Evolutionary conservation across 2,113 vertebrate species (phyloP), one percentile per base, ranked within the genome.

Genomic region (Strix uralensis): DNA sequence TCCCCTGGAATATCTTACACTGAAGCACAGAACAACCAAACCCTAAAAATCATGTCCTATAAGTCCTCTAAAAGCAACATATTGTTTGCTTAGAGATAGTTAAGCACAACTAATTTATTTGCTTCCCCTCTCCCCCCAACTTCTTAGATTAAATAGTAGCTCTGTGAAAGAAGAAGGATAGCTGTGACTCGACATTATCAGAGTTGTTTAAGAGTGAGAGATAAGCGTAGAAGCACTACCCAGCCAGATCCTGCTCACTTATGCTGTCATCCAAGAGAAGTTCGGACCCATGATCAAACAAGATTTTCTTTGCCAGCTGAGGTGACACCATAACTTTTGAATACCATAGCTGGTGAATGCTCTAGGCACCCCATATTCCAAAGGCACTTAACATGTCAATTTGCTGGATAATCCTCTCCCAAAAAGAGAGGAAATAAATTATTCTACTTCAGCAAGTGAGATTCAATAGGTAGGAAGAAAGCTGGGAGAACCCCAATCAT

Each of bases 401-500:
- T 86, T 13, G 23, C 38, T 55, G 83, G 30, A 75, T 11, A 58
- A 81, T 20, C 7, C 38, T 26, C 36, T 55, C n/a, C 66, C 46
- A 13, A 5, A 70, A 61, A 49, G 22, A 78, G 38, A 87, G 36
- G 44, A 72, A 84, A 57, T 11, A 34, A 51, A 29, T 4, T 2
- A 40, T 69, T 59, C 21, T 59, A 27, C 19, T 71, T 59, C 34
- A 57, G 70, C 8, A 5, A 55, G 32, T 30, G 22, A 69, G 25
- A 67, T 11, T 61, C 42, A 49, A 1, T 1, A 9, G 23, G 19
- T 26, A 30, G 55, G 22, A 78, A 78, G 7, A 81, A 71, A 51
- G 1, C 34, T 47, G 32, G 13, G 13, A 84, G 29, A 85, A 51
- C 26, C 2, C 7, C 0, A 0, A 75, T 36, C 3, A 23, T 1